phyloP scores from a whole-genome alignment of 2,888 invertebrate genomes.

The Dasysyrphus albostriatus region DNA sequence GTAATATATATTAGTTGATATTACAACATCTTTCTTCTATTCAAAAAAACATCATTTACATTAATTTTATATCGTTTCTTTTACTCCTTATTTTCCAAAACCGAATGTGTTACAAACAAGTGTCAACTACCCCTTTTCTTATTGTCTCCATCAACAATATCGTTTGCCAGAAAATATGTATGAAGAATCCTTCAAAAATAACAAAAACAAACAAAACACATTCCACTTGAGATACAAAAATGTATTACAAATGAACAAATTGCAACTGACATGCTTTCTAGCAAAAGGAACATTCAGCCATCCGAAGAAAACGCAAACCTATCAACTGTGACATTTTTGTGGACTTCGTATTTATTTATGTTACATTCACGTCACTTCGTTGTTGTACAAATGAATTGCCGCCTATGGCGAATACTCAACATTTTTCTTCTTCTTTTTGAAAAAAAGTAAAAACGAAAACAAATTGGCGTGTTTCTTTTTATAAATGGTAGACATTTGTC shows the following conservation, averaged over 20 bases:
- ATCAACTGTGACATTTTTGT: slow-evolving; percentile 73
- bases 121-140: slow-evolving; percentile 46
- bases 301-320: slow-evolving; percentile 68
- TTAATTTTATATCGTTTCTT: too few relatives aligned
- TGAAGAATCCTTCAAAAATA: slow-evolving; percentile 49
- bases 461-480: background rate
- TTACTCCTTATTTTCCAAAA: slow-evolving; percentile 7
- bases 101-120: slow-evolving; percentile 62
- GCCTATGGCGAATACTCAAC: slow-evolving; percentile 67
- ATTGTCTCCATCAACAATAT: slow-evolving; percentile 29
- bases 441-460: slow-evolving; percentile 10
- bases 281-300: slow-evolving; percentile 63
- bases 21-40: too few relatives aligned
- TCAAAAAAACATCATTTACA: too few relatives aligned
- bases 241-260: slow-evolving; percentile 66
- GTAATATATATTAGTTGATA: too few relatives aligned
- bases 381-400: slow-evolving; percentile 54
- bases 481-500: slow-evolving; percentile 24
- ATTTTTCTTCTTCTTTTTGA: slow-evolving; percentile 26
- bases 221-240: slow-evolving; percentile 23
- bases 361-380: slow-evolving; percentile 37
- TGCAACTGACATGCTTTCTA: slow-evolving; percentile 69
- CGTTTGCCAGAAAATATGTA: slow-evolving; percentile 40
- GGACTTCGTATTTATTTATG: slow-evolving; percentile 37
- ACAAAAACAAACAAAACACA: background rate